Evolutionary conservation across 92 coral and sea anemone genomes (phyloP), one percentile per base, ranked within the genome.

Genomic region (Galaxea fascicularis): DNA sequence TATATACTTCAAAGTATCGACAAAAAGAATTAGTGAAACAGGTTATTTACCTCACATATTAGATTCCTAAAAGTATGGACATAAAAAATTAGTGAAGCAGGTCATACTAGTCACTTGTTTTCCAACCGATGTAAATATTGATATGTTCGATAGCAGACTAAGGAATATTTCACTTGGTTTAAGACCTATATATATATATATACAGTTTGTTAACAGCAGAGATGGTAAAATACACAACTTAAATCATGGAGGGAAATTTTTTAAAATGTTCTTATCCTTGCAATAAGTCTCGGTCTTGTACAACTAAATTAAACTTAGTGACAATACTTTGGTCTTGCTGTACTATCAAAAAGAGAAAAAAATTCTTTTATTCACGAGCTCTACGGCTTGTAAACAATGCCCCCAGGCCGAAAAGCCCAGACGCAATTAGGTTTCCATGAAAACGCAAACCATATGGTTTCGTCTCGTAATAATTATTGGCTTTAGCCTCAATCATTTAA

Each of bases 351-450:
- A 28, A 35, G 26, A 4, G 28, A 21, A 24, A 17, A 24, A 44
- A 5, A 39, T 24, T 66, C 2, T 46, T 54, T 39, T 58, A 25
- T 58, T 59, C 41, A 57, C 62, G 20, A 30, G 24, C 13, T 54
- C 53, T 31, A 4, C 47, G 17, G 86, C 86, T 71, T 70, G 86
- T 82, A 82, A 82, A 82, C 78, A 82, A 58, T 56, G 57, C 68
- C 78, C 54, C 86, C 25, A 30, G 70, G 49, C 27, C 26, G 57
- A 57, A 82, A 56, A 82, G 54, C 71, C 59, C 57, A 35, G 86
- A 82, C 86, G 86, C 78, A 58, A 14, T 11, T 22, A 30, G 15
- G 44, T 58, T 82, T 82, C 65, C 47, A 82, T 56, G 59, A 25
- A 31, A 70, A 82, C 45, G 16, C 57, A 71, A 59, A 71, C 71